phyloP scores from a whole-genome alignment of 2,797 vertebrate species.

The Onychomys leucogaster region DNA sequence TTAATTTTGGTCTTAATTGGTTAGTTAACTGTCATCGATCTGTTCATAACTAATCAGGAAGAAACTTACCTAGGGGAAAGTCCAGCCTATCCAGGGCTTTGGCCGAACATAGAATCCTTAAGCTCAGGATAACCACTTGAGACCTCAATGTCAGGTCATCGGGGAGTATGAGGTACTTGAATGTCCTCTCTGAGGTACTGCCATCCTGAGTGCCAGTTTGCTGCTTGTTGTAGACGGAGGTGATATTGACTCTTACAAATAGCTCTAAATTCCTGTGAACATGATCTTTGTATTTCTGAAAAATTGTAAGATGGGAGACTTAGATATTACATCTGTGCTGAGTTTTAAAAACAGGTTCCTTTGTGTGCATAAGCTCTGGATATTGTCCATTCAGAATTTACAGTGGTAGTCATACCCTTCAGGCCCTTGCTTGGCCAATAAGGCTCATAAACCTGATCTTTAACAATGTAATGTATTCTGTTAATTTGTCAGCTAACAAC shows the following conservation, averaged over 20 bases:
- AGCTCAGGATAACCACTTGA: not conserved
- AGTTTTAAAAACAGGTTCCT: not conserved
- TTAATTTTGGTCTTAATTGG: not conserved
- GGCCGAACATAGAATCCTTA: not conserved
- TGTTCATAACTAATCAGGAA: not conserved
- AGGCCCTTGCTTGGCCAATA: not conserved
- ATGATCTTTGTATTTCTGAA: not conserved
- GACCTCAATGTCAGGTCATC: rapidly evolving
- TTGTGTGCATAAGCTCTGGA: not conserved
- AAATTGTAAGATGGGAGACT: not conserved
- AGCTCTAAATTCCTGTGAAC: not conserved
- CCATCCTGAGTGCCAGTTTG: not conserved
- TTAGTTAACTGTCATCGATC: not conserved
- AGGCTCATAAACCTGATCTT: not conserved
- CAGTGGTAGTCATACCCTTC: not conserved
- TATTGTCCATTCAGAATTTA: not conserved
- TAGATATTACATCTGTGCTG: not conserved
- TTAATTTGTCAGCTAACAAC: slow-evolving; percentile 90
- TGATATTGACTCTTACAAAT: not conserved
- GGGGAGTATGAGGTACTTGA: rapidly evolving
- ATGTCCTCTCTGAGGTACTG: rapidly evolving
- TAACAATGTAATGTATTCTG: not conserved
- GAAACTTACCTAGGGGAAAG: not conserved
- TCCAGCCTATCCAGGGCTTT: not conserved
- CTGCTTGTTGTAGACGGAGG: rapidly evolving